A percentile compares a stretch with the other conserved stretches of the same genome.
Conservation (phyloP, 2,797 vertebrate species). For the Sebastes reedi region DNA sequence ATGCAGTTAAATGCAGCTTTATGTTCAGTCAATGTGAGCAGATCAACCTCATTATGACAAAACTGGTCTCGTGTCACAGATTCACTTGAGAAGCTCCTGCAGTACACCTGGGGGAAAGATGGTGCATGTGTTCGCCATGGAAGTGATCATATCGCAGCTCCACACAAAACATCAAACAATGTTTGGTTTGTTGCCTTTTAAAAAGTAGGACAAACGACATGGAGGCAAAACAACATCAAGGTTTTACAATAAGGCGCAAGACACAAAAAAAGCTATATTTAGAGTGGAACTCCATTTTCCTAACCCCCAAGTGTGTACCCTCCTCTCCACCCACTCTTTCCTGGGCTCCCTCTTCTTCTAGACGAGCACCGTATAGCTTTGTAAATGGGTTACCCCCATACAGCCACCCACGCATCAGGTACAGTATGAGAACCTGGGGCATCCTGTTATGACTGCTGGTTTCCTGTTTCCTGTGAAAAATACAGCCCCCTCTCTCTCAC, state of each 20-base stretch:
- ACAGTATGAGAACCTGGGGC: conserved; percentile 81
- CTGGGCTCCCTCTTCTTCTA: conserved; percentile 61
- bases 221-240: conserved; percentile 44
- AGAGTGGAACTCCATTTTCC: conserved; percentile 77
- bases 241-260: conserved; percentile 14
- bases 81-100: conserved; percentile 40
- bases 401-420: conserved; percentile 83
- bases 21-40: conserved; percentile 18
- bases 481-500: conserved; percentile 39
- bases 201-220: conserved; percentile 70
- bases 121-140: conserved; percentile 36
- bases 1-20: neutral
- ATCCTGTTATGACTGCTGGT: conserved; percentile 85
- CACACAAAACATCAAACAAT: conserved; percentile 65
- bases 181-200: conserved; percentile 59
- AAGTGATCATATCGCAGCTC: conserved; percentile 63
- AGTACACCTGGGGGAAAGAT: conserved; percentile 69
- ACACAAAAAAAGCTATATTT: conserved; percentile 66
- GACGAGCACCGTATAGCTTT: conserved; percentile 22
- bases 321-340: conserved; percentile 69
- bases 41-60: conserved; percentile 75
- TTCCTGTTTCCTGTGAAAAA: conserved; percentile 83
- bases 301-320: conserved; percentile 66
- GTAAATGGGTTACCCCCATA: conserved; percentile 80
- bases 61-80: conserved; percentile 61